Percentiles rank a stretch among this genome's conserved stretches.
These are phyloP conservation scores for Ceryle rudis DNA, from an alignment of 2,797 vertebrate genomes.

Conservation along the genomic window DNA sequence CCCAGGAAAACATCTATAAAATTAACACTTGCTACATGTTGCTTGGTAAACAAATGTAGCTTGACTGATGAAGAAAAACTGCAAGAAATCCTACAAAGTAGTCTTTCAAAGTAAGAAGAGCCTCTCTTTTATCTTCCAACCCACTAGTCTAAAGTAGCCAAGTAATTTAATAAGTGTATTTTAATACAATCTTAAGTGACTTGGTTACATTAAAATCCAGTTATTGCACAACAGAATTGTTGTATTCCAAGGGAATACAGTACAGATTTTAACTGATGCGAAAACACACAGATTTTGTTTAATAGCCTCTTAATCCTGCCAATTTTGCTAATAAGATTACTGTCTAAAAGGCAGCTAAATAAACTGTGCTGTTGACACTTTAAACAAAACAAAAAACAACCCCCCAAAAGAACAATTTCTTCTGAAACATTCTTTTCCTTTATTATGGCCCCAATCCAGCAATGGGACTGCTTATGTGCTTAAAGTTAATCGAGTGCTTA, in stretches of 20 bases:
- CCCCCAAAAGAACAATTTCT: not conserved
- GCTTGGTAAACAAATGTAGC: constrained; percentile 86
- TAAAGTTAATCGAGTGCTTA: constrained; percentile 65
- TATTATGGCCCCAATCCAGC: constrained; percentile 26
- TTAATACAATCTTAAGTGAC: constrained; percentile 72
- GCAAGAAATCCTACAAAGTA: constrained; percentile 74
- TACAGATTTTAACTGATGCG: constrained; percentile 75
- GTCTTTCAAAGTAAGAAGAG: constrained; percentile 28
- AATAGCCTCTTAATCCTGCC: constrained; percentile 76
- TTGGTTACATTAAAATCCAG: constrained; percentile 71
- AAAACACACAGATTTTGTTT: constrained; percentile 74
- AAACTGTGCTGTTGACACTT: constrained; percentile 36
- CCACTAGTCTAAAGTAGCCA: constrained; percentile 27
- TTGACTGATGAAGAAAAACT: constrained; percentile 90
- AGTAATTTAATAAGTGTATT: constrained; percentile 60
- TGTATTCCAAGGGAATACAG: constrained; percentile 69
- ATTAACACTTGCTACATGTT: constrained; percentile 90
- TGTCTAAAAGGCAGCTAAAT: constrained; percentile 53
- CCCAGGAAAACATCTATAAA: constrained; percentile 85
- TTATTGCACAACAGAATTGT: constrained; percentile 68
- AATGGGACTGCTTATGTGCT: constrained; percentile 42
- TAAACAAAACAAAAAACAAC: constrained; percentile 5
- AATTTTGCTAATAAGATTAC: constrained; percentile 80
- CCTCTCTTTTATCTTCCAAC: not conserved
- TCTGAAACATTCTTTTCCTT: constrained; percentile 3